Evolutionary conservation across 2,888 invertebrate genomes (phyloP).

Genomic region (Polietes domitor): DNA sequence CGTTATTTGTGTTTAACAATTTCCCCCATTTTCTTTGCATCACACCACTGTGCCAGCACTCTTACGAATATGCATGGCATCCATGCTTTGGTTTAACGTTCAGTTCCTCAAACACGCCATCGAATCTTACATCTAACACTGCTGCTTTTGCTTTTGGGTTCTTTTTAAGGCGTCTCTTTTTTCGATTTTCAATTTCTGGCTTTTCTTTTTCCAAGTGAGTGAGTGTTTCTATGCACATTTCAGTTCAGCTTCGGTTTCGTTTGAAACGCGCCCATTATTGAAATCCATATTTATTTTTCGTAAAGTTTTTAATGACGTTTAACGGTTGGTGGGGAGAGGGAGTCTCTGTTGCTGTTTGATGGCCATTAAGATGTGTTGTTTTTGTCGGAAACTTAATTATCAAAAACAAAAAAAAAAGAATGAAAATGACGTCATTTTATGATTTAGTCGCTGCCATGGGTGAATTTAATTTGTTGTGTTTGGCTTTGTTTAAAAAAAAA

Average conservation of each 20-base stretch:
- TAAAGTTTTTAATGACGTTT: background rate
- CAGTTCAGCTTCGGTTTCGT: background rate
- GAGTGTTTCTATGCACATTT: background rate
- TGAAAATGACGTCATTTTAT: slow-evolving; percentile 7
- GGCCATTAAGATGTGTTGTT: background rate
- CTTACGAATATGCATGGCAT: too few relatives aligned
- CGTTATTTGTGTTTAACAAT: too few relatives aligned
- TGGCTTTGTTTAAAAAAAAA: background rate
- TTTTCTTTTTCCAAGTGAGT: background rate
- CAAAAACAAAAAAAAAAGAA: too few relatives aligned
- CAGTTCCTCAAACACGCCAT: background rate
- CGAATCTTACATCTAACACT: background rate
- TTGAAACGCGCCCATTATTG: background rate
- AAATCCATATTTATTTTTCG: background rate
- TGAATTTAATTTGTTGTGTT: background rate
- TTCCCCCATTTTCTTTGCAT: too few relatives aligned
- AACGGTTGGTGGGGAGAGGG: too few relatives aligned
- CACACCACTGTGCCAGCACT: too few relatives aligned
- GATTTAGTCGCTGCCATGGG: background rate
- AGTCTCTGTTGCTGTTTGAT: background rate
- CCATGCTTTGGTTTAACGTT: background rate
- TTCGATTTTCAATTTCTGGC: background rate
- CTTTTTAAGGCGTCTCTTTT: background rate
- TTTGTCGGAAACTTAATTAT: background rate
- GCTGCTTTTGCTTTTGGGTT: background rate